Conservation (phyloP, 2,113 vertebrate species). For the Loxodonta africana region DNA sequence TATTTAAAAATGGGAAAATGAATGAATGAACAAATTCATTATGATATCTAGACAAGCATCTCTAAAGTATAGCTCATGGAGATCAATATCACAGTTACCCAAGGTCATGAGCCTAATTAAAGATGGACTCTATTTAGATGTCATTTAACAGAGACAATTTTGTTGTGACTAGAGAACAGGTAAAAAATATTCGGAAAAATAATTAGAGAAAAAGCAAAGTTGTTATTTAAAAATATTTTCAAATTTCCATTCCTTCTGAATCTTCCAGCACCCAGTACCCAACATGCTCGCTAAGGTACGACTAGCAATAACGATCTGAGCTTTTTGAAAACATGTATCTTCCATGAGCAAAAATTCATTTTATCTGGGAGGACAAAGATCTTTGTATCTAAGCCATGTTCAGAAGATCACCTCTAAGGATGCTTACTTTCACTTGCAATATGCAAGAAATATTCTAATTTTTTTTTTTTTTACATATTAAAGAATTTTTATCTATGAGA, state of each 20-base stretch:
- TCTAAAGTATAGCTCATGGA: background rate
- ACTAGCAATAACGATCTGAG: background rate
- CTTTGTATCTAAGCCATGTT: background rate
- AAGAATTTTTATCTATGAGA: slow-evolving; percentile 66
- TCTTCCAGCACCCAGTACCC: background rate
- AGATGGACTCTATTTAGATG: slow-evolving; percentile 4
- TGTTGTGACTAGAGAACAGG: background rate
- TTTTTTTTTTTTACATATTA: slow-evolving; percentile 62
- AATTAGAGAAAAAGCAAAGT: background rate
- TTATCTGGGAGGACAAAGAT: slow-evolving; percentile 36
- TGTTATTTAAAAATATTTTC: slow-evolving; percentile 57
- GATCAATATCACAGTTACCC: background rate
- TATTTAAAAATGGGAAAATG: background rate
- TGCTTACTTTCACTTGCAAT: background rate
- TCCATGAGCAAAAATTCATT: slow-evolving; percentile 43
- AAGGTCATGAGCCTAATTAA: background rate
- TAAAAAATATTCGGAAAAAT: background rate
- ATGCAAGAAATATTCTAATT: slow-evolving; percentile 67
- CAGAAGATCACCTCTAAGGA: background rate
- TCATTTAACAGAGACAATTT: slow-evolving; percentile 1
- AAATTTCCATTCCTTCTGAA: background rate
- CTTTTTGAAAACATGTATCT: background rate
- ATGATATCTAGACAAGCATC: background rate
- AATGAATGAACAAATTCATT: background rate
- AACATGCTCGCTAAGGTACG: background rate